Evolutionary conservation across 35 echinoderm and acorn worm genomes (phyloP), one percentile per base, ranked within the genome.

Genomic region (Ophioderma brevispina): DNA sequence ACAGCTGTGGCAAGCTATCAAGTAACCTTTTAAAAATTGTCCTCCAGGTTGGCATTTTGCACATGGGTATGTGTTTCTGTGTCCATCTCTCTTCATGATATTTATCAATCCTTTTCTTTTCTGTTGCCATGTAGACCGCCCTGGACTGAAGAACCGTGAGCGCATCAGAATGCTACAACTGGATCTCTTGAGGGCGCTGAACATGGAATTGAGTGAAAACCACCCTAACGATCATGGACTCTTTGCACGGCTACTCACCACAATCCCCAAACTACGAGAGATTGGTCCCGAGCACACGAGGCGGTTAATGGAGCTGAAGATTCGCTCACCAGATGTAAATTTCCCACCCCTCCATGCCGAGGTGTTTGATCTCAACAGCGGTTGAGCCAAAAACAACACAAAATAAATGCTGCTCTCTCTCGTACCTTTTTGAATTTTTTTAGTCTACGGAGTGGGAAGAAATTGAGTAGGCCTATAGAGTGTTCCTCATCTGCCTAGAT

Each of bases 231-330:
- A 98, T 41, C 82, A 89, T 36, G 87, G 87, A 14, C 82, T 98
- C n/a, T 98, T 98, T n/a, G 87, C 87, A n/a, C 76, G 91, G n/a
- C 87, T 98, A 0, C 90, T 98, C 30, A 98, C 96, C 49, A 98
- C 96, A 25, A 95, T 98, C 35, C 96, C 96, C 36, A 98, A 95
- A 64, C 93, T 98, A 34, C 76, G 96, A 23, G 93, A 98, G 80
- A 98, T 98, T 77, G 90, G 93, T 35, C 96, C 96, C 5, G 96
- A 98, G 52, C 96, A 98, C 93, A 98, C 94, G 1, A 83, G 93
- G 6, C 76, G 96, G 25, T 76, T 98, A 1, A 98, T 98, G 96
- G 96, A 98, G 52, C 87, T 98, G 28, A 94, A 98, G 84, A 95
- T 98, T 18, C 90, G 90, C 32, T 86, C 86, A 13, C 93, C 96